Conservation (phyloP, 2,113 vertebrate genomes). For the Gambusia affinis region DNA sequence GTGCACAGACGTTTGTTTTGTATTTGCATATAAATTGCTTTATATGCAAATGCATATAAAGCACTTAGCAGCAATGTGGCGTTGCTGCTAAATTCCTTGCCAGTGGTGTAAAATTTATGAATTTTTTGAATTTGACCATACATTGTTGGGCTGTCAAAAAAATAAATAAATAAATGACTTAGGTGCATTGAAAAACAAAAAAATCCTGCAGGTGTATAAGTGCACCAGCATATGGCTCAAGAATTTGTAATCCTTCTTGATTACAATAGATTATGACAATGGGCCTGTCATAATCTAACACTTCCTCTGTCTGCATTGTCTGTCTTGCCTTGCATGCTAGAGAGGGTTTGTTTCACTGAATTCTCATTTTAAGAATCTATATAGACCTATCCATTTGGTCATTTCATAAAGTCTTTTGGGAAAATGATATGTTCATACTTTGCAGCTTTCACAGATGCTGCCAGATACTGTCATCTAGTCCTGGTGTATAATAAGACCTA, state of each 20-base stretch:
- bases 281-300: conserved; percentile 15
- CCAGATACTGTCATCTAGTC: conserved; percentile 14
- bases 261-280: neutral
- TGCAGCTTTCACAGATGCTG: neutral
- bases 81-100: conserved; percentile 53
- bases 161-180: conserved; percentile 18
- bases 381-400: neutral
- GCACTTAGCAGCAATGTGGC: conserved; percentile 37
- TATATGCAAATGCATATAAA: conserved; percentile 2
- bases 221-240: neutral
- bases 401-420: neutral
- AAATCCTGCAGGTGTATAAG: conserved; percentile 40
- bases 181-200: conserved; percentile 19
- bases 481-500: conserved; percentile 32
- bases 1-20: conserved; percentile 55
- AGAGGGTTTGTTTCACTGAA: conserved; percentile 19
- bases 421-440: neutral
- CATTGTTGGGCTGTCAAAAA: conserved; percentile 48
- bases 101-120: conserved; percentile 69
- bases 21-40: conserved; percentile 77
- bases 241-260: conserved; percentile 12
- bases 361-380: conserved; percentile 2
- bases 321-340: conserved; percentile 28
- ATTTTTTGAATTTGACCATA: conserved; percentile 49
- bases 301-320: neutral